Evolutionary conservation across 2,888 invertebrate species (phyloP), one percentile per base, ranked within the genome.

Genomic region (Pseudococcus viburni): DNA sequence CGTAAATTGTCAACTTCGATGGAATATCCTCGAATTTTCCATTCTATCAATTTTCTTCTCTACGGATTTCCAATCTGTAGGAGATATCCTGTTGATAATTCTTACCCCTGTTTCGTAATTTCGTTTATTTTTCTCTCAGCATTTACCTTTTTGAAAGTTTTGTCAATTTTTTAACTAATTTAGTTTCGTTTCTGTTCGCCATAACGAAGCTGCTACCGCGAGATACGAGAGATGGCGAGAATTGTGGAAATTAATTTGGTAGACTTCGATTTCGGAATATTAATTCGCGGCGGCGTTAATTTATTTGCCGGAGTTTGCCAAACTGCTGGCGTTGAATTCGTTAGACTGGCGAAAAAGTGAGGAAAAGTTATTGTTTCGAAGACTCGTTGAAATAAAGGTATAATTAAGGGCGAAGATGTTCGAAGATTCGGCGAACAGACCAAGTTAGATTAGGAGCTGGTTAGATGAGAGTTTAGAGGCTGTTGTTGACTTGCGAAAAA

Each of bases 181-280:
- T 46, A 46, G 2, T 2, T 46, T 46, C 4, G 8, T 51, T 51
- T 17, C 51, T 5, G 1, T 51, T 51, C 51, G n/a, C 6, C 7
- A 22, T 64, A 64, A 22, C 64, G 64, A 64, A 64, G 64, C 7
- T 64, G 22, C 26, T n/a, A 3, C 26, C 26, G 26, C 26, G 26
- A 33, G 9, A 26, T 59, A 1, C 22, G 64, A n/a, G 3, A n/a
- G 55, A 55, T 4, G n/a, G 0, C 68, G 68, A 33, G 33, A 59
- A 59, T n/a, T 19, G 59, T 73, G 12, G 68, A 73, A 26, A 73
- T 26, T 73, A 19, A 73, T 73, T 73, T 15, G 5, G 68, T 22
- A 33, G 59, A 59, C 19, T 73, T 73, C 68, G 68, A 73, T 73
- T 73, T 73, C n/a, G 33, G 68, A 73, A 73, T 73, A 73, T 73